Percentiles rank a stretch among this genome's conserved stretches.
Evolutionary conservation across 2,797 vertebrate species (phyloP).

Genomic region (Sylvia borin): DNA sequence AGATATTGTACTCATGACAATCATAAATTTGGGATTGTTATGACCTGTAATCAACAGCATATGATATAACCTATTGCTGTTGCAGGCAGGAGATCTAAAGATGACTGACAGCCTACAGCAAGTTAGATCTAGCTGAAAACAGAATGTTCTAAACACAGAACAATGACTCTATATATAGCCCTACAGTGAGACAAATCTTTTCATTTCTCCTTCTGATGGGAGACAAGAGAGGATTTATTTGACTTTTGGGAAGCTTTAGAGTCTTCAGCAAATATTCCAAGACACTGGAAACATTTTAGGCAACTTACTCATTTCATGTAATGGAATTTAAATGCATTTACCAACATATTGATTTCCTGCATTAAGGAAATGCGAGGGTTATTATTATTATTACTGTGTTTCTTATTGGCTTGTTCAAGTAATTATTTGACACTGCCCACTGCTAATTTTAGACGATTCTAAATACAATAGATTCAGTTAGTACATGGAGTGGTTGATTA

Average conservation of each 20-base stretch:
- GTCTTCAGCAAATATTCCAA: constrained; percentile 22
- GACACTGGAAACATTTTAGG: background rate
- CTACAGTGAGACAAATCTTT: constrained; percentile 9
- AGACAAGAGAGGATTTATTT: constrained; percentile 13
- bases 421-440: background rate
- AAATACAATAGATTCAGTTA: background rate
- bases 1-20: background rate
- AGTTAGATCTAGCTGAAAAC: background rate
- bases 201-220: background rate
- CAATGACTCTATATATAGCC: constrained; percentile 4
- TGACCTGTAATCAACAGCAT: constrained; percentile 35
- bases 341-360: background rate
- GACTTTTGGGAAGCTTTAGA: background rate
- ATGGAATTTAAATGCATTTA: background rate
- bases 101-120: constrained; percentile 11
- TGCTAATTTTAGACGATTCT: background rate
- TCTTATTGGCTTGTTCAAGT: background rate
- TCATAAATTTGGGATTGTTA: constrained; percentile 26
- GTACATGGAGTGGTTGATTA: background rate
- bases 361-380: background rate
- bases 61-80: background rate
- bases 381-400: background rate
- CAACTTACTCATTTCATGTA: background rate
- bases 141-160: constrained; percentile 35
- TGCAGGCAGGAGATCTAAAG: background rate